Evolutionary conservation across 2,113 vertebrate species (phyloP).

Genomic region (Plotosus lineatus): DNA sequence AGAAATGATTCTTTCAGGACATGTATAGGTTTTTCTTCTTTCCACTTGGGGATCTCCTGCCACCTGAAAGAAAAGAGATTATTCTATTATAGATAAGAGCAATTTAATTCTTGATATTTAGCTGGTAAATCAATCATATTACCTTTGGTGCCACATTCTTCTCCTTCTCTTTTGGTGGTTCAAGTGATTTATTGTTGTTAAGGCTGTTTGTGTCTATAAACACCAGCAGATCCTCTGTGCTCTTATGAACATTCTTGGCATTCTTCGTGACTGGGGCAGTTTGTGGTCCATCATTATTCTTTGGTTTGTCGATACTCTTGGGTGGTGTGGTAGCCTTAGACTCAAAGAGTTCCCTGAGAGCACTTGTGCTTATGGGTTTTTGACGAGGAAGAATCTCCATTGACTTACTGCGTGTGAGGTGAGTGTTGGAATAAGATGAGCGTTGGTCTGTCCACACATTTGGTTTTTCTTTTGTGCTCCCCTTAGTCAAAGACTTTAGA

Average conservation of each 20-base stretch:
- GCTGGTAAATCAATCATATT: neutral
- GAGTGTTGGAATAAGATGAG: neutral
- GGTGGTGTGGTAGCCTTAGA: conserved; percentile 36
- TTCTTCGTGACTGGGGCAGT: neutral
- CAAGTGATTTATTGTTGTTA: conserved; percentile 18
- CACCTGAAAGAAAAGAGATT: conserved; percentile 49
- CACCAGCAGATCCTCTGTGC: conserved; percentile 10
- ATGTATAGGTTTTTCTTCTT: conserved; percentile 64
- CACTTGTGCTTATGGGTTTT: conserved; percentile 42
- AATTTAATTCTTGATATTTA: neutral
- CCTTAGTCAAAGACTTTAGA: conserved; percentile 43
- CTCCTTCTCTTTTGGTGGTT: conserved; percentile 28
- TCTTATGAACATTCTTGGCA: conserved; percentile 16
- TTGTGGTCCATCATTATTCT: neutral
- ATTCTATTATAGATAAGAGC: neutral
- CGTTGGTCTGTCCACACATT: conserved; percentile 3
- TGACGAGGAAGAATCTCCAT: conserved; percentile 53
- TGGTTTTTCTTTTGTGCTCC: conserved; percentile 20
- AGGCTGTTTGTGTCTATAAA: conserved; percentile 32
- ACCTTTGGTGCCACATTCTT: conserved; percentile 35
- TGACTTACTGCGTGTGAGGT: conserved; percentile 61
- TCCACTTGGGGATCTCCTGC: conserved; percentile 41
- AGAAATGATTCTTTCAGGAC: conserved; percentile 58
- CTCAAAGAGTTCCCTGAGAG: conserved; percentile 68
- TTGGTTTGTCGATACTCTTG: conserved; percentile 3